Conservation (phyloP, 2,797 vertebrate species). For the Dermochelys coriacea region DNA sequence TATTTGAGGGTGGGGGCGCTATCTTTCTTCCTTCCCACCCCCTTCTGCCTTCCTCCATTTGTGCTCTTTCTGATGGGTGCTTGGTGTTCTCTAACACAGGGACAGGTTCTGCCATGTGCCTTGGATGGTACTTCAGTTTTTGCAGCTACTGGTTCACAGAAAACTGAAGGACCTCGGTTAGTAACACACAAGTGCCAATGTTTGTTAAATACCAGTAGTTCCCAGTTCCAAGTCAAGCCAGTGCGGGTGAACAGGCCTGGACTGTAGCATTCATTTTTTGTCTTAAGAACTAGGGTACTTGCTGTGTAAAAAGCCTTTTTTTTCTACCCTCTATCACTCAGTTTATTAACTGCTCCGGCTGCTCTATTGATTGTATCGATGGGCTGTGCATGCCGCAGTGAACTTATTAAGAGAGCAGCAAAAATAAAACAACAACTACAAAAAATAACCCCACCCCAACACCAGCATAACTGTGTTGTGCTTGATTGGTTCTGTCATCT, state of each 20-base stretch:
- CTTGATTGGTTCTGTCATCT: neutral
- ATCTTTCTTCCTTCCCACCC: no score
- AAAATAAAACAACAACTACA: neutral
- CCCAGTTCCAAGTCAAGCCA: neutral
- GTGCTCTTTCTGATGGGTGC: neutral
- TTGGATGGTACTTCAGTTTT: no score
- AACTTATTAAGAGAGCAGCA: slow-evolving; percentile 44
- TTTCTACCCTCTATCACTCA: slow-evolving; percentile 38
- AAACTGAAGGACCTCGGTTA: neutral
- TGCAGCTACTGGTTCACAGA: neutral
- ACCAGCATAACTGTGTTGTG: fast-evolving
- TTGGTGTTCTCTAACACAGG: fast-evolving
- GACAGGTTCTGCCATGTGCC: neutral
- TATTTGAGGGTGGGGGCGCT: fast-evolving
- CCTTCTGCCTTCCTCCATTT: no score
- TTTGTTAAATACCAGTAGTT: neutral
- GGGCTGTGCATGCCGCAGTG: slow-evolving; percentile 56
- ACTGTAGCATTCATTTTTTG: neutral
- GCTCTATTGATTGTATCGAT: slow-evolving; percentile 46
- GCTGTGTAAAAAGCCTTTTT: neutral
- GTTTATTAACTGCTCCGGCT: neutral
- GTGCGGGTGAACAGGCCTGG: neutral
- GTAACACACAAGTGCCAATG: neutral
- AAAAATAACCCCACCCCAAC: neutral
- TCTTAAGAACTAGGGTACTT: neutral